Percentiles rank a stretch among this genome's conserved stretches.
These are phyloP conservation scores for Balaeniceps rex DNA, from an alignment of 2,113 vertebrate species.

Conservation along the genomic window DNA sequence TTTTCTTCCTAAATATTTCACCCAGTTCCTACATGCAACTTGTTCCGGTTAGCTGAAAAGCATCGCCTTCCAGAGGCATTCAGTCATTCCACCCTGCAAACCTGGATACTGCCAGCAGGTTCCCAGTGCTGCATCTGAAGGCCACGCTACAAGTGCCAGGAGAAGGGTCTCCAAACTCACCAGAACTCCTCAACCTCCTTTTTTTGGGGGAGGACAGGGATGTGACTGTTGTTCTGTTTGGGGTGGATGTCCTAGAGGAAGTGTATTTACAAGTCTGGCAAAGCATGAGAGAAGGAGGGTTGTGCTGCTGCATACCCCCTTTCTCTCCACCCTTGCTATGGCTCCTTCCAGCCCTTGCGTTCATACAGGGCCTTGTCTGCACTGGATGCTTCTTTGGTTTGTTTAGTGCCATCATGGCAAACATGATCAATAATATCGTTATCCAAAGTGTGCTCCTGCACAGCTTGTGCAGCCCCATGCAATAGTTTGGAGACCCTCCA, in stretches of 20 bases:
- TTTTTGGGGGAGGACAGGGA: neutral
- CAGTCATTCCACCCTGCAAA: neutral
- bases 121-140: neutral
- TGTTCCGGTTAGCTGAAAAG: neutral
- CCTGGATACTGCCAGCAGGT: neutral
- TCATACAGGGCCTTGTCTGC: neutral
- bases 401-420: neutral
- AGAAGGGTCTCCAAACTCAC: neutral
- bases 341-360: neutral
- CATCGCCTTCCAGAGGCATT: neutral
- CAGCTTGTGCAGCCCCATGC: neutral
- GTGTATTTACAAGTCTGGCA: neutral
- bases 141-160: neutral
- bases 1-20: neutral
- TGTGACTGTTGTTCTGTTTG: neutral
- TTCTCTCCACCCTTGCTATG: neutral
- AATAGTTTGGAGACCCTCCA: conserved; percentile 1
- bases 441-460: neutral
- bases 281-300: neutral
- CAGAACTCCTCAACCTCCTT: neutral
- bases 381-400: neutral
- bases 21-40: neutral
- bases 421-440: neutral
- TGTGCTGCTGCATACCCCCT: neutral
- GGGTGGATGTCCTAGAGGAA: neutral